Evolutionary conservation across 2,113 vertebrate species (phyloP).

Genomic region (Hypomesus transpacificus): DNA sequence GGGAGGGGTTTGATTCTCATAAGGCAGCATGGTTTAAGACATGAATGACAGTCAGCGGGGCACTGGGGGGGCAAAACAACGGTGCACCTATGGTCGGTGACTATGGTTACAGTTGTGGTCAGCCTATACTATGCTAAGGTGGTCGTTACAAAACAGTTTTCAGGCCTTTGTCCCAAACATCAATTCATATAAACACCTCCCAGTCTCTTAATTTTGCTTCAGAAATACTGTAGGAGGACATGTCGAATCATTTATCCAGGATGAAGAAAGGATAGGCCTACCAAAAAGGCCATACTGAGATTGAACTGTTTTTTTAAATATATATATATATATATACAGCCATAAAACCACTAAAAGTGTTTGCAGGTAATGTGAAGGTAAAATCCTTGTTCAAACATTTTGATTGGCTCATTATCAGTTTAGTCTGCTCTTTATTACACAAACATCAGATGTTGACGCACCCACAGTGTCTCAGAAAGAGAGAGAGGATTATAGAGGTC

Average conservation of each 20-base stretch:
- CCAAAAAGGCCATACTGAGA: too few species aligned
- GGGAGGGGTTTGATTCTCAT: constrained; percentile 45
- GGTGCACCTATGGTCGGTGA: too few species aligned
- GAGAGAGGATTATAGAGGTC: not conserved
- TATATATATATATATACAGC: too few species aligned
- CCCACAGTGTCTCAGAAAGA: constrained; percentile 42
- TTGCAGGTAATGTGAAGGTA: not conserved
- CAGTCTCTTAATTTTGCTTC: not conserved
- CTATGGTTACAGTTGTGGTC: too few species aligned
- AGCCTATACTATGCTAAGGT: too few species aligned
- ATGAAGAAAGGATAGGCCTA: too few species aligned
- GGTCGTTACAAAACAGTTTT: not conserved
- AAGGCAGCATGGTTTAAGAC: constrained; percentile 72
- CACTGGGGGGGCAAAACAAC: constrained; percentile 1
- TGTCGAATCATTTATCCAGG: too few species aligned
- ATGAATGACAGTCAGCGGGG: constrained; percentile 41
- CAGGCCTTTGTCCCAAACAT: constrained; percentile 50
- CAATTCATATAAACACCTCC: not conserved
- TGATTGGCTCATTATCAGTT: not conserved
- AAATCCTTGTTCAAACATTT: constrained; percentile 32
- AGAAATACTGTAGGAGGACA: not conserved
- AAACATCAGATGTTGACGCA: constrained; percentile 61
- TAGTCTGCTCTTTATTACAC: constrained; percentile 32
- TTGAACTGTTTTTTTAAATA: too few species aligned
- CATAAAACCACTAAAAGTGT: too few species aligned